Evolutionary conservation across 1,140 invertebrate species (phyloP), one percentile per base, ranked within the genome.

Genomic region (Drosophila kepulauana): DNA sequence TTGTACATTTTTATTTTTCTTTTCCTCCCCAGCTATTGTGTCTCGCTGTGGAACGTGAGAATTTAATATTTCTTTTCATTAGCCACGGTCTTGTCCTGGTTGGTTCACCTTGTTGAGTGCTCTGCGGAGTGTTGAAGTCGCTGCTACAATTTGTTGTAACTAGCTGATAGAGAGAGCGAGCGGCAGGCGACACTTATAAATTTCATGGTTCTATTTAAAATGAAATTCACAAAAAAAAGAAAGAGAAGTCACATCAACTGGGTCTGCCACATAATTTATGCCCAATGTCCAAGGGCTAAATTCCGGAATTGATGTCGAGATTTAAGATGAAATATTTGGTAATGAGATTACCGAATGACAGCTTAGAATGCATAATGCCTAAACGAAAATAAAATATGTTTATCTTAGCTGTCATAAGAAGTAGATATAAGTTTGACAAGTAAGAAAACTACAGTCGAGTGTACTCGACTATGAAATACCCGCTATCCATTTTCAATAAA

Each of bases 31-130:
- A 58, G 65, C 56, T 43, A 56, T 72, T 62, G 58, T 71, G 64
- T 62, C 49, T 64, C 62, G 69, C 57, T 69, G 78, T 72, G 74
- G 81, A 88, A 88, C 85, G 85, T 88, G 85, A 88, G 85, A 88
- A 88, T 88, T 88, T 88, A 88, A 88, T 88, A 88, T 88, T 88
- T 88, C 85, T 88, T 89, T 88, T 88, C 85, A 88, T 88, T 88
- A 88, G 85, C 85, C 75, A 81, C 72, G 84, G 77, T 87, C 56
- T 57, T 59, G 77, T 87, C 56, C 62, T 58, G 20, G 52, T 25
- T 41, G 46, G 61, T 52, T 58, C n/a, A 28, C 54, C 52, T 51
- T 25, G 56, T 56, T 45, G 45, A 65, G 78, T 48, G 41, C 33
- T 28, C 4, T 48, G 20, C 43, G 49, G 48, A 75, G 54, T 35